Conservation (phyloP, 1,140 invertebrate genomes). For the Ips typographus region DNA sequence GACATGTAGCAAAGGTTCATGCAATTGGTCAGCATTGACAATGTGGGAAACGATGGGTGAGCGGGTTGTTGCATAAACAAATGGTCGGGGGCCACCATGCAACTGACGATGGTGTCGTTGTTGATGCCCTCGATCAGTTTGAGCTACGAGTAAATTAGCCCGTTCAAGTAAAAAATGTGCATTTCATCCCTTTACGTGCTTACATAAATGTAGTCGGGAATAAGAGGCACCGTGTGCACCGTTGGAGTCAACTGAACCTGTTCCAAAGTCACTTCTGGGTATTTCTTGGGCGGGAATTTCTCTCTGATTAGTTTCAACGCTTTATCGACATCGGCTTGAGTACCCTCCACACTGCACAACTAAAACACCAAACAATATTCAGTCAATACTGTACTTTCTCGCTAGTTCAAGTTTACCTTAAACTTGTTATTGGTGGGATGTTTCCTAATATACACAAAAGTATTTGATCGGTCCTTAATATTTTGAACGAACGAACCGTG, state of each 20-base stretch:
- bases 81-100: slow-evolving; percentile 79
- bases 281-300: slow-evolving; percentile 77
- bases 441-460: slow-evolving; percentile 75
- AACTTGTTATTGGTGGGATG: slow-evolving; percentile 69
- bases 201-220: slow-evolving; percentile 67
- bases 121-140: slow-evolving; percentile 87
- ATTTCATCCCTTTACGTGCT: background rate
- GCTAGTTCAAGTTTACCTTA: slow-evolving; percentile 59
- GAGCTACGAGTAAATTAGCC: slow-evolving; percentile 60
- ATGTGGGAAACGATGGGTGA: slow-evolving; percentile 84
- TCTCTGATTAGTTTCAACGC: slow-evolving; percentile 81
- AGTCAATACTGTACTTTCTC: background rate
- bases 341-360: slow-evolving; percentile 57
- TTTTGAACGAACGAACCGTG: slow-evolving; percentile 78
- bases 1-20: slow-evolving; percentile 70
- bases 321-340: slow-evolving; percentile 70
- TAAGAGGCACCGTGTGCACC: slow-evolving; percentile 57
- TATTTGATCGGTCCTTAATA: slow-evolving; percentile 76
- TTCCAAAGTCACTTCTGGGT: slow-evolving; percentile 76
- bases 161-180: background rate
- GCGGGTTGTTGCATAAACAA: slow-evolving; percentile 92
- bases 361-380: slow-evolving; percentile 10
- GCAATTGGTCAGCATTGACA: slow-evolving; percentile 73
- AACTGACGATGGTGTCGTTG: slow-evolving; percentile 87
- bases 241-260: slow-evolving; percentile 67